Conservation (phyloP, 1,140 invertebrate genomes). For the Drosophila kepulauana region DNA sequence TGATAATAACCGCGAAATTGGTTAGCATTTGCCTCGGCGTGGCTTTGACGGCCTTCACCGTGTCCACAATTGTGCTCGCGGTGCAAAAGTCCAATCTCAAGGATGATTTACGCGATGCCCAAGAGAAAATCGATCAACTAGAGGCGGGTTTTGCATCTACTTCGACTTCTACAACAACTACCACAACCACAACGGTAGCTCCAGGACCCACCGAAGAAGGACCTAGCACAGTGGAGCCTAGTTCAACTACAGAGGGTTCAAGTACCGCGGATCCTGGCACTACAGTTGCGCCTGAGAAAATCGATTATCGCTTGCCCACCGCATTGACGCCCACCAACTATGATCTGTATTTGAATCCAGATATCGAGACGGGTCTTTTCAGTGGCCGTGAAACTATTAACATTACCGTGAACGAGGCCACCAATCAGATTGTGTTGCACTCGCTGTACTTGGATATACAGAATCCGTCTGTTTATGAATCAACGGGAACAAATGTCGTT, state of each 20-base stretch:
- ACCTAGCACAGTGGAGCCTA: too few relatives aligned
- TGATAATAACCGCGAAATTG: conserved; percentile 78
- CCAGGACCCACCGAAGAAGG: conserved; percentile 10
- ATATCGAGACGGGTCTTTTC: conserved; percentile 89
- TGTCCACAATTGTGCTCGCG: conserved; percentile 85
- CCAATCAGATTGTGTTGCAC: conserved; percentile 89
- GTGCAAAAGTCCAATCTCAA: conserved; percentile 72
- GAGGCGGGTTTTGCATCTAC: conserved; percentile 46
- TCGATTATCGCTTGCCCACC: conserved; percentile 88
- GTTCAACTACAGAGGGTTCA: too few relatives aligned
- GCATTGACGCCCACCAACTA: conserved; percentile 90
- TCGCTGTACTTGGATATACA: conserved; percentile 85
- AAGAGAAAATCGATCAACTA: conserved; percentile 67
- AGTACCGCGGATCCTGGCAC: conserved; percentile 18
- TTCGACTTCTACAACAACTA: conserved; percentile 20
- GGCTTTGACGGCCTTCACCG: conserved; percentile 82
- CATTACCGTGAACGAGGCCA: conserved; percentile 86
- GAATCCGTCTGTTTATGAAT: conserved; percentile 29
- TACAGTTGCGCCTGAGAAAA: conserved; percentile 57
- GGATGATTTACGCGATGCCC: conserved; percentile 64
- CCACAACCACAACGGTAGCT: conserved; percentile 1
- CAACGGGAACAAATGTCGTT: conserved; percentile 8
- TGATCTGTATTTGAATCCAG: conserved; percentile 90
- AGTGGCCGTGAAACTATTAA: conserved; percentile 89
- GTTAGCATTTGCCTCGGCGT: conserved; percentile 70